Base-by-base conservation (phyloP, 1,140 invertebrate species). In the Augochlora pura region DNA sequence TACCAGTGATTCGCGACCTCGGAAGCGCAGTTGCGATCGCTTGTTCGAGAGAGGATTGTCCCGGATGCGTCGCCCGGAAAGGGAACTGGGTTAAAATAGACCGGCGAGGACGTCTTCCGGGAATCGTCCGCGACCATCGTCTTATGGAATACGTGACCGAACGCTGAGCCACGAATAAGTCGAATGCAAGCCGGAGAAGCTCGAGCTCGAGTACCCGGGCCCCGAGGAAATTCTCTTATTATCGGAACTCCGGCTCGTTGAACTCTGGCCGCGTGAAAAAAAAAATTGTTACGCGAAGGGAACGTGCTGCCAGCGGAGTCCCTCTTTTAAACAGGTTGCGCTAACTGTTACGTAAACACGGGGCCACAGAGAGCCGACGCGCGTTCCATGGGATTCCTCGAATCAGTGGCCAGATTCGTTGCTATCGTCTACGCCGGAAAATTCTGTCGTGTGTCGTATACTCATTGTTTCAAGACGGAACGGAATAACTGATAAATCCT, bases 21-120 rank as follows among this genome's bases (percentile, higher is more conserved):
- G 18, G 18, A 54, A 54, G 52, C 18, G 16, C 21, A 2, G 21
- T 6, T n/a, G 21, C 2, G 14, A 16, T 14, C 14, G 27, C 27
- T 23, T 46, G 18, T 1, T 42, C n/a, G 21, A 3, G 42, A 42
- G 21, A 23, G 25, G 7, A 4, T 23, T 8, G 21, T 21, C 18
- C 38, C 21, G 64, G 21, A 49, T 21, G 38, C 38, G 25, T 49
- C 39, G 12, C 12, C 16, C 21, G 46, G 23, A 23, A 72, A 64
- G n/a, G n/a, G 71, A 73, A 74, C 1, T 52, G 60, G 71, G 71
- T 74, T 74, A 74, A 54, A 38, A 62, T 62, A 25, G 59, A 57
- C 54, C 18, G 54, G 39, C 23, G 38, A 49, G 25, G 25, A n/a
- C 14, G 54, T 25, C 10, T 60, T 46, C 39, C 23, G 23, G 27